A percentile compares a stretch with the other conserved stretches of the same genome.
Conservation (phyloP, 2,888 invertebrate genomes). For the Apamea crenata region DNA sequence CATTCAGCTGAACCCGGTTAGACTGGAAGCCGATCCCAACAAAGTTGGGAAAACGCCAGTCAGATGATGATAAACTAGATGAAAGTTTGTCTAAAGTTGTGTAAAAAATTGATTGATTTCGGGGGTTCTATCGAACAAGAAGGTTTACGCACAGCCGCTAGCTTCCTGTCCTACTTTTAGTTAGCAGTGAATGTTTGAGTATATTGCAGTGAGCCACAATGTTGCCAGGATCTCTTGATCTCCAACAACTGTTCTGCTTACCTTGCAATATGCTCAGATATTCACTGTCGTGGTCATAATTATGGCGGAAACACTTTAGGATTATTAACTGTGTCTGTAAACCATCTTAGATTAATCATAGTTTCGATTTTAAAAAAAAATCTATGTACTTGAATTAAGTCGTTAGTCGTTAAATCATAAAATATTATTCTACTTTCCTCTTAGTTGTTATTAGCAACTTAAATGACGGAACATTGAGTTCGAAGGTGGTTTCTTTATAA, state of each 20-base stretch:
- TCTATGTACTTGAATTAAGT: constrained; percentile 24
- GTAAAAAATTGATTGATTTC: neutral
- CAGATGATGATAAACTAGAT: neutral
- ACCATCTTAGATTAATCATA: constrained; percentile 24
- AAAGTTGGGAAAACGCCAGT: neutral
- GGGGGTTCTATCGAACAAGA: neutral
- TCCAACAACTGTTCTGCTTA: neutral
- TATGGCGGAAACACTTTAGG: constrained; percentile 46
- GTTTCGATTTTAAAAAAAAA: constrained; percentile 28
- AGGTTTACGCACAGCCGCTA: constrained; percentile 21
- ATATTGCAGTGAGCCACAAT: constrained; percentile 8
- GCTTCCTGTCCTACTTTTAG: constrained; percentile 28
- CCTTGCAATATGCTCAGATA: constrained; percentile 21
- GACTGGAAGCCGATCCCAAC: neutral
- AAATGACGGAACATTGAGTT: constrained; percentile 32
- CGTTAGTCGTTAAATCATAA: constrained; percentile 25
- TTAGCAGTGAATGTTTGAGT: constrained; percentile 35
- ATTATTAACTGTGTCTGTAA: constrained; percentile 41
- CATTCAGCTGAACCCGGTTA: neutral
- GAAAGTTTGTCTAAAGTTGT: neutral
- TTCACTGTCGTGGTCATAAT: constrained; percentile 29
- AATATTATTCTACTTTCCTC: constrained; percentile 1
- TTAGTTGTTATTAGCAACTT: neutral
- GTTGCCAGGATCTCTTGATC: neutral
- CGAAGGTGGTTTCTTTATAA: constrained; percentile 36